Evolutionary conservation across 30 jellyfish, hydroid and myxozoan genomes (phyloP).

Genomic region (Turritopsis dohrnii): DNA sequence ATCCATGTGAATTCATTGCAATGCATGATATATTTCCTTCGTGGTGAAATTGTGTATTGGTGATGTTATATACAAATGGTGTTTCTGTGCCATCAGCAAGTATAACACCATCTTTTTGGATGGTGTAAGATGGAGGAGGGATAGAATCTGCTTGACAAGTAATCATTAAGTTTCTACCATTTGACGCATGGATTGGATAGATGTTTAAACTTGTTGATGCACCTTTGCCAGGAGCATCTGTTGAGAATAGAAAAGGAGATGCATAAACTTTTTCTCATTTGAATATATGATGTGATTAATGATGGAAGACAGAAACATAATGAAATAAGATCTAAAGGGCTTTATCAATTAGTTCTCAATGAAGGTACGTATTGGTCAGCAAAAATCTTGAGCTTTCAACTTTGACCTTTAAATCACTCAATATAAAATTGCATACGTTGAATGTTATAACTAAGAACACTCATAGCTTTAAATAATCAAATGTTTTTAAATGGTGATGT

Average conservation of each 20-base stretch:
- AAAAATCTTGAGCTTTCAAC: no score
- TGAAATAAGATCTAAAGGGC: no score
- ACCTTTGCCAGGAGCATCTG: conserved; percentile 2
- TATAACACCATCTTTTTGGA: conserved; percentile 2
- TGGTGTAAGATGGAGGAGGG: background rate
- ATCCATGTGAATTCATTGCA: background rate
- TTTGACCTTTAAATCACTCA: no score
- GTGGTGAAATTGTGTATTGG: background rate
- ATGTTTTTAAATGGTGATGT: no score
- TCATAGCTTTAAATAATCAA: no score
- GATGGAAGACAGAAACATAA: background rate
- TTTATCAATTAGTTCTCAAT: no score
- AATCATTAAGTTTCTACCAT: background rate
- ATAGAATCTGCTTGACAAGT: background rate
- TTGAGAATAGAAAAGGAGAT: background rate
- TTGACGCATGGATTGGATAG: background rate
- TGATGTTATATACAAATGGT: background rate
- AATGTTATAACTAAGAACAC: no score
- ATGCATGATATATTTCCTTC: conserved; percentile 13
- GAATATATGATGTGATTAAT: background rate
- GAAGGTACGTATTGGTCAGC: no score
- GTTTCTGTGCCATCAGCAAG: background rate
- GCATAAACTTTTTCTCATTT: no score
- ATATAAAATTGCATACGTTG: no score
- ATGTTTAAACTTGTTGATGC: background rate